phyloP scores from a whole-genome alignment of 1,140 invertebrate species.

The Aplysia californica region DNA sequence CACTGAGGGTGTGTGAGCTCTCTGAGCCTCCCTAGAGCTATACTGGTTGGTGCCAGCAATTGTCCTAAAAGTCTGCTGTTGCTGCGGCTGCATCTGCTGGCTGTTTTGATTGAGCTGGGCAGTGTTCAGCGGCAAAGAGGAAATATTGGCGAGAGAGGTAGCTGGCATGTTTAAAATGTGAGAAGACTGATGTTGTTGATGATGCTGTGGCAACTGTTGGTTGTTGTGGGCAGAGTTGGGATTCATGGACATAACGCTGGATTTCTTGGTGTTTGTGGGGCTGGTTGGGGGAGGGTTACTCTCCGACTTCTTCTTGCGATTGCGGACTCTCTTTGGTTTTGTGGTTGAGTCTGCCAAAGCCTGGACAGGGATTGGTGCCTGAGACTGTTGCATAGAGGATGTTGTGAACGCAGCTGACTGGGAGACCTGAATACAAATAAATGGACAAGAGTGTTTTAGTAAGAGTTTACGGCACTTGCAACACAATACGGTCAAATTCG shows the following conservation, averaged over 20 bases:
- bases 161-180: slow-evolving; percentile 3
- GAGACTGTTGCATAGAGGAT: slow-evolving; percentile 38
- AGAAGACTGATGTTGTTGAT: background rate
- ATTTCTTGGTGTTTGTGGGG: slow-evolving; percentile 2
- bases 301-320: slow-evolving; percentile 44
- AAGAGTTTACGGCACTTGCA: too few relatives aligned
- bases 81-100: background rate
- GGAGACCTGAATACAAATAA: slow-evolving; percentile 17
- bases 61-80: slow-evolving; percentile 14
- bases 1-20: slow-evolving; percentile 21
- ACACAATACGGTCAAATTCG: too few relatives aligned
- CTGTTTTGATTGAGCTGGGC: background rate
- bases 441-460: too few relatives aligned
- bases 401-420: slow-evolving; percentile 39
- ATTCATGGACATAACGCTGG: too few relatives aligned
- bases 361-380: slow-evolving; percentile 51
- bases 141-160: slow-evolving; percentile 19
- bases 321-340: slow-evolving; percentile 55
- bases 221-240: background rate
- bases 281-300: slow-evolving; percentile 3
- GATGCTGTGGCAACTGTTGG: background rate
- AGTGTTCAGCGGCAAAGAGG: slow-evolving; percentile 5
- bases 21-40: slow-evolving; percentile 11
- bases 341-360: slow-evolving; percentile 63
- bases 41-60: slow-evolving; percentile 15